These are phyloP conservation scores for Nerophis ophidion DNA, from an alignment of 2,113 vertebrate species.

Conservation along the genomic window DNA sequence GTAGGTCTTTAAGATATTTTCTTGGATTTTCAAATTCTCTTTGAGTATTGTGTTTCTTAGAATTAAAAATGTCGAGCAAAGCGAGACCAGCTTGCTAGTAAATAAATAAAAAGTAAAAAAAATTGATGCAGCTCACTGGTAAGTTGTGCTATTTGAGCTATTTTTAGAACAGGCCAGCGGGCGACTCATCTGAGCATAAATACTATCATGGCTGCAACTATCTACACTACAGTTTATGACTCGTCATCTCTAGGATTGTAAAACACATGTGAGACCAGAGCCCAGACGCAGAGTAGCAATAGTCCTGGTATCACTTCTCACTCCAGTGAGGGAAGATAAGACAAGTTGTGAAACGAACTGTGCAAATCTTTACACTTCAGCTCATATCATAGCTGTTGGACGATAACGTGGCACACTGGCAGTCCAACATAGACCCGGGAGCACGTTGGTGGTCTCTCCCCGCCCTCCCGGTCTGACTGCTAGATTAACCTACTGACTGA, in stretches of 20 bases:
- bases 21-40: too few species aligned
- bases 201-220: too few species aligned
- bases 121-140: too few species aligned
- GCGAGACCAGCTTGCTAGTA: too few species aligned
- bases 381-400: conserved; percentile 65
- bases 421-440: conserved; percentile 33
- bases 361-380: conserved; percentile 65
- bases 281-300: conserved; percentile 63
- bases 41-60: too few species aligned
- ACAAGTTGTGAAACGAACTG: conserved; percentile 60
- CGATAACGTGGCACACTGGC: conserved; percentile 49
- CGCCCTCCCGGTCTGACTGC: conserved; percentile 27
- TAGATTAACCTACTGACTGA: conserved; percentile 61
- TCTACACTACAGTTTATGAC: not conserved
- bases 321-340: conserved; percentile 53
- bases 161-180: too few species aligned
- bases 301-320: conserved; percentile 41
- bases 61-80: too few species aligned
- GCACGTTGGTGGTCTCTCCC: conserved; percentile 59
- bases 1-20: too few species aligned
- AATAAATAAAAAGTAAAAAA: too few species aligned
- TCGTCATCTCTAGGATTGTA: not conserved
- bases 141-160: too few species aligned
- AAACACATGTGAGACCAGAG: conserved; percentile 42
- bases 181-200: too few species aligned